Percentiles rank a stretch among this genome's conserved stretches.
Conservation (phyloP, 1,140 invertebrate genomes). For the Chlorops oryzae region DNA sequence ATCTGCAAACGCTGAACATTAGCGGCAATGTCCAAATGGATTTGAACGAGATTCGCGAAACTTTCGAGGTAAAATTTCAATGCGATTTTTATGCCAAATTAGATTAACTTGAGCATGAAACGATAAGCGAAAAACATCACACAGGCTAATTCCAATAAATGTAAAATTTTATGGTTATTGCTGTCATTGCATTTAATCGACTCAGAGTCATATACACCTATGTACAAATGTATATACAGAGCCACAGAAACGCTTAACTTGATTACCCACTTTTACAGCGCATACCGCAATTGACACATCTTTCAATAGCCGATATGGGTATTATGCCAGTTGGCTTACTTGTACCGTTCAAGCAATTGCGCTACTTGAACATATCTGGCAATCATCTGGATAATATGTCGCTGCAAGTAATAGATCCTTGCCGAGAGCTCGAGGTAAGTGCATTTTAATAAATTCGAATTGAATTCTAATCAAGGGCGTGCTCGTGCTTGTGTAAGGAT, state of each 20-base stretch:
- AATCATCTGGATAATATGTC: constrained; percentile 49
- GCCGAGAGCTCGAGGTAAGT: constrained; percentile 44
- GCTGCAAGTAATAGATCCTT: constrained; percentile 44
- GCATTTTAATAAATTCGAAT: too few relatives aligned
- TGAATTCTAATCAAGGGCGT: too few relatives aligned
- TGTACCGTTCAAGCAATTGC: constrained; percentile 50
- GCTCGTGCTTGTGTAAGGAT: too few relatives aligned
- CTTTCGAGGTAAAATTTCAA: constrained; percentile 48
- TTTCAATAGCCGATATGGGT: constrained; percentile 54
- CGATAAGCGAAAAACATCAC: too few relatives aligned
- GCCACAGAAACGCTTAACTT: too few relatives aligned
- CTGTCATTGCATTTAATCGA: too few relatives aligned
- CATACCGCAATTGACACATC: constrained; percentile 50
- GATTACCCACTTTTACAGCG: constrained; percentile 48
- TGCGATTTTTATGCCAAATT: too few relatives aligned
- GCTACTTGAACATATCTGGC: constrained; percentile 54
- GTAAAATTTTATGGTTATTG: too few relatives aligned
- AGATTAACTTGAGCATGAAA: too few relatives aligned
- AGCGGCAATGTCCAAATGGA: constrained; percentile 57
- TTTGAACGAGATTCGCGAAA: constrained; percentile 42
- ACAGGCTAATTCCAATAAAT: too few relatives aligned
- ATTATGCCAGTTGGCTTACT: constrained; percentile 51
- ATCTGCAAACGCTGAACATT: constrained; percentile 54
- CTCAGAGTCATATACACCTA: too few relatives aligned
- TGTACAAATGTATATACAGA: too few relatives aligned